These are phyloP conservation scores for Argyrosomus regius DNA, from an alignment of 2,797 vertebrate genomes.

Conservation along the genomic window DNA sequence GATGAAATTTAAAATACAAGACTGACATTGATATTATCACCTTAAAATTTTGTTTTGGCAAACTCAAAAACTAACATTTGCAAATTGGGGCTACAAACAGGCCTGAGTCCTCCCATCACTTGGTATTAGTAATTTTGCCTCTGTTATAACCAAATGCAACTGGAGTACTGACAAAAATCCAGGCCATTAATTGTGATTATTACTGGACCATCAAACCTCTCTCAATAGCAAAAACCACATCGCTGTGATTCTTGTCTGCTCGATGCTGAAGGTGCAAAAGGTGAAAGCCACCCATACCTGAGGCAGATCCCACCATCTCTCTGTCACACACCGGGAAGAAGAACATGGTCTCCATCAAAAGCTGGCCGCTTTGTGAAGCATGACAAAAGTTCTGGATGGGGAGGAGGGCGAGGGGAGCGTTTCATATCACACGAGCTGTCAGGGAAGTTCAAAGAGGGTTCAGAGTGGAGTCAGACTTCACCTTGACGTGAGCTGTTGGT, in stretches of 20 bases:
- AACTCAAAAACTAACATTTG: not conserved
- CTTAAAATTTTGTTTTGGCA: not conserved
- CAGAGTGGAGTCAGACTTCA: slow-evolving; percentile 70
- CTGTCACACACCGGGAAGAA: slow-evolving; percentile 28
- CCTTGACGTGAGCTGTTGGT: slow-evolving; percentile 63
- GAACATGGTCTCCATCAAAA: slow-evolving; percentile 61
- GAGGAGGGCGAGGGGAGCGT: slow-evolving; percentile 2
- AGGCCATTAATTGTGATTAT: not conserved
- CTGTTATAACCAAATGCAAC: not conserved
- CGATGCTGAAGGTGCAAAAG: slow-evolving; percentile 27
- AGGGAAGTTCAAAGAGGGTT: slow-evolving; percentile 74
- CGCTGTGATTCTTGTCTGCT: slow-evolving; percentile 9
- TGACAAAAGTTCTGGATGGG: slow-evolving; percentile 60
- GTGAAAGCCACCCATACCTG: slow-evolving; percentile 20
- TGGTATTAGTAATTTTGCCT: not conserved
- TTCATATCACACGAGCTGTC: slow-evolving; percentile 71
- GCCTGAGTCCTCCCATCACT: not conserved
- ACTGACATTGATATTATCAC: too few relatives aligned
- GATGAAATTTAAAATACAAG: not conserved
- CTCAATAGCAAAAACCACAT: slow-evolving; percentile 1
- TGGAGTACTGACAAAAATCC: not conserved
- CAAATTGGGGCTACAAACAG: not conserved
- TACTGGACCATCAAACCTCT: not conserved
- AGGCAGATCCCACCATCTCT: slow-evolving; percentile 27
- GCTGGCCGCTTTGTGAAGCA: slow-evolving; percentile 63